These are phyloP conservation scores for Maconellicoccus hirsutus DNA, from an alignment of 1,140 invertebrate species.

Conservation along the genomic window DNA sequence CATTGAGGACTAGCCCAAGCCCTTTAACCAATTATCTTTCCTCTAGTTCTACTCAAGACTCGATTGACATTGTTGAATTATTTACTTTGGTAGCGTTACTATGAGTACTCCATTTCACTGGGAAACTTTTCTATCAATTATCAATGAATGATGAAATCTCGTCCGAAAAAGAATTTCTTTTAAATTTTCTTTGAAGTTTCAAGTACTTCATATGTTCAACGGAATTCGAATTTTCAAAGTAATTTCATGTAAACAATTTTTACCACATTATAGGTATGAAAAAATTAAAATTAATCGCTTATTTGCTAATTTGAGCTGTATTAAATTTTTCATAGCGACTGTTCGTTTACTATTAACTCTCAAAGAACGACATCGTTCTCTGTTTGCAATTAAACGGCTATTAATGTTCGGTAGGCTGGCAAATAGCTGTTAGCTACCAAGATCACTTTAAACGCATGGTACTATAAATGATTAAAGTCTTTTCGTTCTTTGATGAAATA, in stretches of 20 bases:
- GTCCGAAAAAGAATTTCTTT: neutral
- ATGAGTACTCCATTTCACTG: neutral
- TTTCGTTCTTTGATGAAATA: slow-evolving; percentile 3
- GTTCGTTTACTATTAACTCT: neutral
- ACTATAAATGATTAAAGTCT: neutral
- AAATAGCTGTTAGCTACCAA: neutral
- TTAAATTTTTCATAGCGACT: no score
- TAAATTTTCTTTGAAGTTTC: no score
- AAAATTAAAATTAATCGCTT: no score
- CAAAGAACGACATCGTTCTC: neutral
- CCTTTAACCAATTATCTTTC: slow-evolving; percentile 19
- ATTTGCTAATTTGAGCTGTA: no score
- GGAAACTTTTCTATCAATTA: slow-evolving; percentile 18
- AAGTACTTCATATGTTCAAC: no score
- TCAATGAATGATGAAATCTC: slow-evolving; percentile 17
- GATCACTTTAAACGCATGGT: neutral
- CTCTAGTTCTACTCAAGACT: slow-evolving; percentile 17
- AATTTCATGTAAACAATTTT: no score
- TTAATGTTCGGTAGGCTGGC: neutral
- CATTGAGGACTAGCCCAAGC: slow-evolving; percentile 19
- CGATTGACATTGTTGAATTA: slow-evolving; percentile 15
- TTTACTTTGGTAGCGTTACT: neutral
- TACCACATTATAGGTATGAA: no score
- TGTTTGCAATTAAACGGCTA: slow-evolving; percentile 4
- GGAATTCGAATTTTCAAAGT: no score